These are phyloP conservation scores for Halcyon senegalensis DNA, from an alignment of 2,113 vertebrate species.

Conservation along the genomic window DNA sequence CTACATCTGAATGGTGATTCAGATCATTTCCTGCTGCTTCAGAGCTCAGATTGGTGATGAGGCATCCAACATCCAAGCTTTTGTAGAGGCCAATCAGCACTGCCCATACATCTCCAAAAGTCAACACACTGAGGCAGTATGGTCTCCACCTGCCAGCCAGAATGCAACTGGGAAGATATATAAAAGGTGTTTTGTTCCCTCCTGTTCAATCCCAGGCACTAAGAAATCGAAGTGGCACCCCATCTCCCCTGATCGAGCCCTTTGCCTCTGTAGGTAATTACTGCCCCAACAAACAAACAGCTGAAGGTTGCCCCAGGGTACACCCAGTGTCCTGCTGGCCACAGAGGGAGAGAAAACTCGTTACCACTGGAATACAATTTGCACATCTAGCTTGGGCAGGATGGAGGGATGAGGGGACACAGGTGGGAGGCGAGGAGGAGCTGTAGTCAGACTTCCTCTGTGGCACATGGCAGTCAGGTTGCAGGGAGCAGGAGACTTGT, in stretches of 20 bases:
- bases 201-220: background rate
- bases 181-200: accelerated
- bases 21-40: background rate
- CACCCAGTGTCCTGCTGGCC: background rate
- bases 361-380: background rate
- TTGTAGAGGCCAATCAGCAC: accelerated
- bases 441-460: background rate
- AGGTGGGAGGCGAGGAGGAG: background rate
- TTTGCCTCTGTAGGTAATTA: background rate
- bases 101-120: background rate
- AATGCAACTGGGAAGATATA: background rate
- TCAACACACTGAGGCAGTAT: background rate
- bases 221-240: too few relatives aligned
- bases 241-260: accelerated
- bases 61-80: background rate
- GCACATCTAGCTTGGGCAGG: background rate
- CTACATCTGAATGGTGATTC: background rate
- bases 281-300: background rate
- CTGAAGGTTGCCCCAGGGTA: background rate
- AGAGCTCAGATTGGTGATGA: accelerated
- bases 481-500: background rate
- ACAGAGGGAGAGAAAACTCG: background rate
- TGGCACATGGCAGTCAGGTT: background rate
- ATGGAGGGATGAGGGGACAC: background rate
- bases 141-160: background rate